Conservation (phyloP, 2,797 vertebrate species). For the Phrynocephalus guinanensis region DNA sequence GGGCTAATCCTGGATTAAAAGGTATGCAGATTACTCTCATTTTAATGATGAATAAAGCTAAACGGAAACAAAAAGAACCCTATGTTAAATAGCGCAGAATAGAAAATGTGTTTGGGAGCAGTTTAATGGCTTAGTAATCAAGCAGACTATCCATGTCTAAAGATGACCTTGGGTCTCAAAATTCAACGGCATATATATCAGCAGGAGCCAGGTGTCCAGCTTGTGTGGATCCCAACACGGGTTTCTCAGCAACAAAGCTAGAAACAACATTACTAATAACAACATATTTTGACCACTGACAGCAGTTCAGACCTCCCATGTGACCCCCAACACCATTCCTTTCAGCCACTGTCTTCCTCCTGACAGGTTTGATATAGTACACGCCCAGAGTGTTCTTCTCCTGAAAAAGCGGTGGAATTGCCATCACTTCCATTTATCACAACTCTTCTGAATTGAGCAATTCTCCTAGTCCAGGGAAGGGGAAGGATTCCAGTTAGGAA, state of each 20-base stretch:
- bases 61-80: slow-evolving; percentile 41
- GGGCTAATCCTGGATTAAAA: slow-evolving; percentile 62
- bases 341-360: neutral
- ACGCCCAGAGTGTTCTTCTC: neutral
- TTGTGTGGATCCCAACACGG: neutral
- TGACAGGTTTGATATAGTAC: no score
- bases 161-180: slow-evolving; percentile 15
- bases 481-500: no score
- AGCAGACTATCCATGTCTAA: neutral
- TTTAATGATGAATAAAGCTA: slow-evolving; percentile 59
- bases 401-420: no score
- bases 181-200: neutral
- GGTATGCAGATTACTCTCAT: slow-evolving; percentile 54
- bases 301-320: neutral
- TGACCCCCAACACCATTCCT: neutral
- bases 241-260: neutral
- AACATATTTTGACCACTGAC: rapidly evolving
- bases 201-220: neutral
- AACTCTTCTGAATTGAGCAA: no score
- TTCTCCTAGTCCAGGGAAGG: no score
- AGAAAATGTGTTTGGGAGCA: neutral
- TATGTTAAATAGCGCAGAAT: slow-evolving; percentile 14
- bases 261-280: neutral
- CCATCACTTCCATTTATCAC: no score
- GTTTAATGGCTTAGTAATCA: slow-evolving; percentile 20